These are phyloP conservation scores for Lerista edwardsae DNA, from an alignment of 2,797 vertebrate species.

Conservation along the genomic window DNA sequence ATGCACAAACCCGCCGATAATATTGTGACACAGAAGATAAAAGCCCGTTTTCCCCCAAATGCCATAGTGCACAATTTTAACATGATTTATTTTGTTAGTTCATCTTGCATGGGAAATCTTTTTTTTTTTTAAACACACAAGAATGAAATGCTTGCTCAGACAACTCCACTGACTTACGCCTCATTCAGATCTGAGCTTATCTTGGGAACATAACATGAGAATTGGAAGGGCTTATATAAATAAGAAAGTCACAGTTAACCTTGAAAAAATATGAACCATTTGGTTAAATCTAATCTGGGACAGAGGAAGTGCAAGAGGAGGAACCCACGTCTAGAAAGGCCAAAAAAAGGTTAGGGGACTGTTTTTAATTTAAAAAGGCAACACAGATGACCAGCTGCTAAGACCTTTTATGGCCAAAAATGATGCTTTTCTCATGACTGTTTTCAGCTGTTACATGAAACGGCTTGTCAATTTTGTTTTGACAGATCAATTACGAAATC, in stretches of 20 bases:
- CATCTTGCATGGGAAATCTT: not conserved
- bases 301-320: constrained; percentile 44
- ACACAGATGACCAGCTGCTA: constrained; percentile 50
- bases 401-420: constrained; percentile 64
- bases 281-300: constrained; percentile 6
- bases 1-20: too few relatives aligned
- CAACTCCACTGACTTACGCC: not conserved
- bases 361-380: constrained; percentile 58
- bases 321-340: constrained; percentile 20
- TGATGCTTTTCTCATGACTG: constrained; percentile 57
- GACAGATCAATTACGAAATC: constrained; percentile 43
- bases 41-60: not conserved
- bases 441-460: constrained; percentile 43
- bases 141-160: not conserved
- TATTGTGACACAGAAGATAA: not conserved
- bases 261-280: constrained; percentile 20
- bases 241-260: not conserved
- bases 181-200: not conserved
- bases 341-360: constrained; percentile 41
- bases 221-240: not conserved
- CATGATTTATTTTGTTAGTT: not conserved
- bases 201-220: not conserved
- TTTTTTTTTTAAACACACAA: not conserved
- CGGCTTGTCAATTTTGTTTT: constrained; percentile 24
- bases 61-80: not conserved